phyloP scores from a whole-genome alignment of 2,113 vertebrate species.

The Grantiella picta region DNA sequence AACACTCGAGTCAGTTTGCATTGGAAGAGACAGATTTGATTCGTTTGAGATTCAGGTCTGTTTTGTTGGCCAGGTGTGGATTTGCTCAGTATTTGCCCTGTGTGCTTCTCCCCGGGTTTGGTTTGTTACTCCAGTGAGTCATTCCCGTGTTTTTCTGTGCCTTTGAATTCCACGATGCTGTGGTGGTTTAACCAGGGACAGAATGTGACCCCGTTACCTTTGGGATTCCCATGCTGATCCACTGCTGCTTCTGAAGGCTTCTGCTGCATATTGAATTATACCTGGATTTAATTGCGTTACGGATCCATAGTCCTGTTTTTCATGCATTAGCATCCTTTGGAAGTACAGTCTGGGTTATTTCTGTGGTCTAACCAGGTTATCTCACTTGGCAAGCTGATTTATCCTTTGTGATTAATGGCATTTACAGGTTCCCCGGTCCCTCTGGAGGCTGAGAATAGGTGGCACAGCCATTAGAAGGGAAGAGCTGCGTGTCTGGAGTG shows the following conservation, averaged over 20 bases:
- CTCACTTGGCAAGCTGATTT: not conserved
- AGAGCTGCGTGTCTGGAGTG: conserved; percentile 52
- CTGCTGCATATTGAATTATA: conserved; percentile 50
- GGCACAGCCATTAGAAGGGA: not conserved
- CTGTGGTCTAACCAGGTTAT: not conserved
- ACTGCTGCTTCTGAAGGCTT: not conserved
- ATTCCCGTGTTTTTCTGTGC: not conserved
- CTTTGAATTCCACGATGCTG: not conserved
- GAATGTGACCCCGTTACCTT: not conserved
- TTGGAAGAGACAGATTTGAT: not conserved
- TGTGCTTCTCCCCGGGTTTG: not conserved
- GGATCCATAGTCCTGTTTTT: conserved; percentile 6
- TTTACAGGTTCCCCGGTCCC: not conserved
- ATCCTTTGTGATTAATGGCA: not conserved
- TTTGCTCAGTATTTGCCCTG: not conserved
- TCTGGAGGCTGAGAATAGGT: not conserved
- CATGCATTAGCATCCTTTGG: conserved; percentile 48
- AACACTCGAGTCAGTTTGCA: rapidly evolving
- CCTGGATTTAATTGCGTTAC: conserved; percentile 40
- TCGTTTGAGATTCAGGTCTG: not conserved
- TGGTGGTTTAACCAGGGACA: not conserved
- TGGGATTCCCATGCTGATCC: not conserved
- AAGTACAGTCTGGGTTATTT: not conserved
- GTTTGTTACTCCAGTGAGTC: not conserved
- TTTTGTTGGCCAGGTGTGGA: not conserved